Conservation (phyloP, 2,113 vertebrate species). For the Eudorcas thomsonii region DNA sequence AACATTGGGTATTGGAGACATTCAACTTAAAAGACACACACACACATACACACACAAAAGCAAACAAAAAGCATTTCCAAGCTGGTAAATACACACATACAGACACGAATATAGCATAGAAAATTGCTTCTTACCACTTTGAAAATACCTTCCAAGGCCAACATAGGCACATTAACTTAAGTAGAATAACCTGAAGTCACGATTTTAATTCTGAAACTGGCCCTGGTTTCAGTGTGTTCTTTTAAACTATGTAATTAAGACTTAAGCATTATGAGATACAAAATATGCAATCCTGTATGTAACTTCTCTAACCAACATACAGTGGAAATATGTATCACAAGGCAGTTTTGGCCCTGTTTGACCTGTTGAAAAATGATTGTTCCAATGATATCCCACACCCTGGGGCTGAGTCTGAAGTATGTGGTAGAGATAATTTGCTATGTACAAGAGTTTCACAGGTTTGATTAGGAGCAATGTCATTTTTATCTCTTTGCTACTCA, state of each 20-base stretch:
- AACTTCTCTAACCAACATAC: not conserved
- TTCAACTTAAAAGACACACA: not conserved
- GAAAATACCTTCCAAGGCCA: not conserved
- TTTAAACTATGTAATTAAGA: not conserved
- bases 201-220: not conserved
- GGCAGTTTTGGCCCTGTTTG: not conserved
- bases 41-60: not conserved
- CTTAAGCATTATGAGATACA: not conserved
- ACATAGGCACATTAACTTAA: not conserved
- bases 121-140: not conserved
- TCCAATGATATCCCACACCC: not conserved
- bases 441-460: not conserved
- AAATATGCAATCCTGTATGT: not conserved
- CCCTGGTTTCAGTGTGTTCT: not conserved
- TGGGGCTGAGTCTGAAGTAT: not conserved
- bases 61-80: not conserved
- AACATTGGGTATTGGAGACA: not conserved
- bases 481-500: not conserved
- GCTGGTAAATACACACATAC: not conserved
- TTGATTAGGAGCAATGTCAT: not conserved
- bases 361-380: not conserved
- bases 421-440: not conserved
- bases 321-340: not conserved
- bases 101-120: not conserved
- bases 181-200: not conserved